Conservation (phyloP, 2,797 vertebrate genomes). For the Parauchenoglanis ngamensis region DNA sequence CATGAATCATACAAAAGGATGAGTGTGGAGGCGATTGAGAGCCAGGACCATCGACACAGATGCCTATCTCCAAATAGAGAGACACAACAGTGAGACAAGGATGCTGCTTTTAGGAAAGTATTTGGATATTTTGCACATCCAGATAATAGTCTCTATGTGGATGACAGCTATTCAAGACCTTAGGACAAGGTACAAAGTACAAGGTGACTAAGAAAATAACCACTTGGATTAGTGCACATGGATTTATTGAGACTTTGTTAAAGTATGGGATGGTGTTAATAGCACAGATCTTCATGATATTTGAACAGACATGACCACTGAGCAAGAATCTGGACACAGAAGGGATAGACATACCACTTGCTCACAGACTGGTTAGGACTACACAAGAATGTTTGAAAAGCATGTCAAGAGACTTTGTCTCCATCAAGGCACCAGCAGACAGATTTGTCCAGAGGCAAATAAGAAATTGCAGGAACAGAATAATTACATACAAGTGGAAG, state of each 20-base stretch:
- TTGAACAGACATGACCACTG: slow-evolving; percentile 23
- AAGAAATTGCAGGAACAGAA: background rate
- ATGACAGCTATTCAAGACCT: background rate
- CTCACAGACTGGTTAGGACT: background rate
- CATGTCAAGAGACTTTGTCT: background rate
- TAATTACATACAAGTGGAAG: background rate
- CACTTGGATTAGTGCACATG: no score
- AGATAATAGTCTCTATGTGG: background rate
- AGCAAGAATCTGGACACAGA: slow-evolving; percentile 8
- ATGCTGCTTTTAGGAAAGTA: slow-evolving; percentile 22
- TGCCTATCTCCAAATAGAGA: slow-evolving; percentile 8
- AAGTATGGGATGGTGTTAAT: slow-evolving; percentile 17
- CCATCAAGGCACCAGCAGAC: background rate
- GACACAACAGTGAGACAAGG: slow-evolving; percentile 35
- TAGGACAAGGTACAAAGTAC: no score
- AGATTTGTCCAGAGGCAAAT: no score
- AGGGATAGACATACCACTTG: background rate
- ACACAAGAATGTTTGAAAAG: background rate
- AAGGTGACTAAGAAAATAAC: background rate
- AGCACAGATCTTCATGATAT: slow-evolving; percentile 28
- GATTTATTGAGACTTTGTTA: background rate
- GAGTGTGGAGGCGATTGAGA: slow-evolving; percentile 12
- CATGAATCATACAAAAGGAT: slow-evolving; percentile 25
- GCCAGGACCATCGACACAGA: background rate
- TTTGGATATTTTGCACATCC: slow-evolving; percentile 36